Evolutionary conservation across 1,140 invertebrate genomes (phyloP), one percentile per base, ranked within the genome.

Genomic region (Goniozus legneri): DNA sequence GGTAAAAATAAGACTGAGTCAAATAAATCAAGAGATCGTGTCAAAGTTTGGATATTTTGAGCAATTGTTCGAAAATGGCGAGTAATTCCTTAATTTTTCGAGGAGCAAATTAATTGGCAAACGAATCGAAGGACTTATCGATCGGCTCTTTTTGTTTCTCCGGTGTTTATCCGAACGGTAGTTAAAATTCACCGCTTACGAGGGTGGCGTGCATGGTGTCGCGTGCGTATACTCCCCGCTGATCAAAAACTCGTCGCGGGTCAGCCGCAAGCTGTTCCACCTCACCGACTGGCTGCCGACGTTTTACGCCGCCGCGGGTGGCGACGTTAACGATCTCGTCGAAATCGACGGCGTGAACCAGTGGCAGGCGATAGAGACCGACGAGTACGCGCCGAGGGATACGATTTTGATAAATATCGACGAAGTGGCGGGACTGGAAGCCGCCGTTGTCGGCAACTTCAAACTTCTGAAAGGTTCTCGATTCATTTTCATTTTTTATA

Each of bases 241-340:
- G 33, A 67, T 82, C 31, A 63, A 72, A 32, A 66, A 80, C 16
- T 57, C 60, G 0, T 65, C 66, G n/a, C 54, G 79, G 40, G 75
- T 86, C 1, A 79, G 78, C 2, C 70, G 77, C 37, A 68, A 85
- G 24, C 61, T 88, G 35, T 79, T 88, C 47, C 85, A 88, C 55
- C 78, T 89, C 10, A 79, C 79, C 41, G 88, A 90, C 68, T 89
- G 87, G 87, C 59, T 90, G 22, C 87, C 88, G 0, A 86, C 86
- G 0, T 50, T 87, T 0, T 80, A 74, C 32, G 45, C 67, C 13
- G 78, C 79, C 3, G 80, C 77, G 13, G 80, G 81, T 43, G 78
- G 79, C 18, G 67, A 79, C 50, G 33, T 67, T 1, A 50, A 58
- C 1, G 56, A 67, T 47, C 39, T 74, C 0, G 22, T 44, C 2